phyloP scores from a whole-genome alignment of 1,140 invertebrate species.

The Yoshiicerus persimilis region DNA sequence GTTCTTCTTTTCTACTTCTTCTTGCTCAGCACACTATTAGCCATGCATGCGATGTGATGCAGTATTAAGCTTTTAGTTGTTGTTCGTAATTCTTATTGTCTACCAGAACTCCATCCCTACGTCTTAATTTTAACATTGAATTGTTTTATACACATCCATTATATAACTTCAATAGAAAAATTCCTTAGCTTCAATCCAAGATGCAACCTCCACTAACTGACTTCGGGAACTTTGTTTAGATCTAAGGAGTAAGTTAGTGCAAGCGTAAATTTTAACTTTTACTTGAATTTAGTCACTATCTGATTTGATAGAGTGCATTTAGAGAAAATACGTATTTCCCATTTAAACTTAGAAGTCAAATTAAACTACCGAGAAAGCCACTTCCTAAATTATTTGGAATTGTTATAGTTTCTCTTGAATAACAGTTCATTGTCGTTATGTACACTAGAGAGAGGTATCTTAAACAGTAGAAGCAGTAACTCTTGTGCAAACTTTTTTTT shows the following conservation, averaged over 20 bases:
- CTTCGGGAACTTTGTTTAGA: neutral
- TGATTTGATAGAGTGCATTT: neutral
- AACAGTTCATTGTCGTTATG: neutral
- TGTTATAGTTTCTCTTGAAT: neutral
- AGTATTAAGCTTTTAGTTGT: neutral
- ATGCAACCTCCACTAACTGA: neutral
- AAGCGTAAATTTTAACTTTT: neutral
- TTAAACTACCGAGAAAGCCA: neutral
- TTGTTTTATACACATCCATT: neutral
- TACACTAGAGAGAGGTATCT: neutral
- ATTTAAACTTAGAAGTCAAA: neutral
- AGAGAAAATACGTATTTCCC: neutral
- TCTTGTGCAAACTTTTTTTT: neutral
- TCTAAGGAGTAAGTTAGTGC: neutral
- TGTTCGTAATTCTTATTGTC: neutral
- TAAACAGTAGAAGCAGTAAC: neutral
- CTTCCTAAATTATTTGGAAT: neutral
- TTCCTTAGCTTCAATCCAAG: too few relatives aligned
- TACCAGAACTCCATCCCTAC: neutral
- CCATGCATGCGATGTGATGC: constrained; percentile 14
- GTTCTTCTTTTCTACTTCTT: neutral
- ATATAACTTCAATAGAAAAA: neutral
- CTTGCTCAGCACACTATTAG: constrained; percentile 6
- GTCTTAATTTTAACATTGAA: neutral
- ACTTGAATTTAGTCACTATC: neutral